Percentiles rank a stretch among this genome's conserved stretches.
Evolutionary conservation across 2,888 invertebrate species (phyloP).

Genomic region (Trimorus sp.): DNA sequence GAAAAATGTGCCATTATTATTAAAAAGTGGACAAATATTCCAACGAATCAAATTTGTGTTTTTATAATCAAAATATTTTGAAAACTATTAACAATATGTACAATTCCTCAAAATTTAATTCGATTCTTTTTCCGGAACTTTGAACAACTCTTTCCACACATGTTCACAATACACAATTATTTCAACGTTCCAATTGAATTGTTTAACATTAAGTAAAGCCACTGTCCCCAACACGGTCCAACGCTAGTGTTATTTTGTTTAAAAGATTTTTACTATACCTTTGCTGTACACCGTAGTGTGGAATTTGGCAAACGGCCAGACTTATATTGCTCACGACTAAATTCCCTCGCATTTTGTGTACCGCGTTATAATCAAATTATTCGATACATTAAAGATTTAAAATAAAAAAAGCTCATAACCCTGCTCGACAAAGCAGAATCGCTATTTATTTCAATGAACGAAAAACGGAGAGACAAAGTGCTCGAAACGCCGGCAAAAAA

Average conservation of each 20-base stretch:
- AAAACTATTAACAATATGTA: no score
- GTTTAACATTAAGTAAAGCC: slow-evolving; percentile 20
- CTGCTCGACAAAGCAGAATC: no score
- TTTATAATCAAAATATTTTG: no score
- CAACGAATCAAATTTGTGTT: no score
- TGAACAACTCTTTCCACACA: no score
- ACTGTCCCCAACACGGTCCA: background rate
- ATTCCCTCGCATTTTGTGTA: slow-evolving; percentile 2
- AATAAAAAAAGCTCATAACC: no score
- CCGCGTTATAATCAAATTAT: slow-evolving; percentile 28
- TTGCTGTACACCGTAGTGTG: slow-evolving; percentile 18
- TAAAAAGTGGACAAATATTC: no score
- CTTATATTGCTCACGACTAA: slow-evolving; percentile 19
- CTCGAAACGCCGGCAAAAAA: background rate
- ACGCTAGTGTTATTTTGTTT: slow-evolving; percentile 23
- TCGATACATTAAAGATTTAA: slow-evolving; percentile 20
- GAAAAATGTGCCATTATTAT: no score
- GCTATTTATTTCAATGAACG: no score
- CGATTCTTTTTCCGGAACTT: no score
- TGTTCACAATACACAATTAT: background rate
- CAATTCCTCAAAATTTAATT: no score
- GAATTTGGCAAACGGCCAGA: slow-evolving; percentile 32
- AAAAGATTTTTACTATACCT: slow-evolving; percentile 31
- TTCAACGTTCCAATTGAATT: slow-evolving; percentile 22
- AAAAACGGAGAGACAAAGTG: no score